phyloP scores from a whole-genome alignment of 2,797 vertebrate genomes.

The Poeciliopsis presidionis region DNA sequence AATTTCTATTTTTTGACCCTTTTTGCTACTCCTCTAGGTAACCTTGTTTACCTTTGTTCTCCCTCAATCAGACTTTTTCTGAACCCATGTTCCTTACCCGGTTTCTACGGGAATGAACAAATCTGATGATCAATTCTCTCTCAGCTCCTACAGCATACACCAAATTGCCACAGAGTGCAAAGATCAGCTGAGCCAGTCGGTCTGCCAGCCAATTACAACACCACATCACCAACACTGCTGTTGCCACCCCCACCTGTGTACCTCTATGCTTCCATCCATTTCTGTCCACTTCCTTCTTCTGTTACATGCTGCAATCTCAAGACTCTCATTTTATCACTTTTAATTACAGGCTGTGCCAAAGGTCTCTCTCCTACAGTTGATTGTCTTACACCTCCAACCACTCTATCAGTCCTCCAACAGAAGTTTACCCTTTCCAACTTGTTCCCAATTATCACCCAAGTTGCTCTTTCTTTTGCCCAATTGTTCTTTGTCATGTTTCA shows the following conservation, averaged over 20 bases:
- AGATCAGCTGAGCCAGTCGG: slow-evolving; percentile 49
- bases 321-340: slow-evolving; percentile 64
- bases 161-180: slow-evolving; percentile 47
- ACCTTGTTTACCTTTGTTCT: slow-evolving; percentile 70
- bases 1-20: slow-evolving; percentile 19
- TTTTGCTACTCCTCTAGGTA: slow-evolving; percentile 33
- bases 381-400: slow-evolving; percentile 58
- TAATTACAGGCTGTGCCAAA: slow-evolving; percentile 66
- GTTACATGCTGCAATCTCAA: slow-evolving; percentile 44
- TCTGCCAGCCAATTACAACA: slow-evolving; percentile 77
- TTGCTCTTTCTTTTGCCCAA: slow-evolving; percentile 14
- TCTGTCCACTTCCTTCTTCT: slow-evolving; percentile 39
- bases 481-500: slow-evolving; percentile 43
- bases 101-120: slow-evolving; percentile 73
- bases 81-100: slow-evolving; percentile 54
- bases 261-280: slow-evolving; percentile 35
- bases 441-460: slow-evolving; percentile 54
- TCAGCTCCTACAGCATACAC: slow-evolving; percentile 20
- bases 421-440: slow-evolving; percentile 40
- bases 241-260: slow-evolving; percentile 37
- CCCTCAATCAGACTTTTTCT: slow-evolving; percentile 69
- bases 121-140: slow-evolving; percentile 75
- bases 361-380: slow-evolving; percentile 45
- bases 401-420: slow-evolving; percentile 44
- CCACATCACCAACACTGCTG: slow-evolving; percentile 39